These are phyloP conservation scores for Episyrphus balteatus DNA, from an alignment of 1,140 invertebrate species.

Conservation along the genomic window DNA sequence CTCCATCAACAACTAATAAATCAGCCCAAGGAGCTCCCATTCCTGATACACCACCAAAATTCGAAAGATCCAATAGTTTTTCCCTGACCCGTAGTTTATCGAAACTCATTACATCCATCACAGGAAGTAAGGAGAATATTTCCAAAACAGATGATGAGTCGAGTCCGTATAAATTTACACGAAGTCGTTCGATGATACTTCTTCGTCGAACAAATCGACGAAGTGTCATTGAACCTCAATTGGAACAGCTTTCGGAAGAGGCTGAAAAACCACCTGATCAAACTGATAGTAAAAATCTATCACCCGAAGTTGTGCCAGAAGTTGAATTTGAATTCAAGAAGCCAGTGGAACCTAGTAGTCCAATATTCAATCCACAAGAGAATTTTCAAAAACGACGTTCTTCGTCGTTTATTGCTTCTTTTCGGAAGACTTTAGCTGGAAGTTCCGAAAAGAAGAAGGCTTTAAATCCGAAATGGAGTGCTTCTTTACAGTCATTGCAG, in stretches of 20 bases:
- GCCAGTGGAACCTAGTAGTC: conserved; percentile 5
- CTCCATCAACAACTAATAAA: too few species aligned
- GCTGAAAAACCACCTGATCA: conserved; percentile 22
- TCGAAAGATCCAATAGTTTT: conserved; percentile 32
- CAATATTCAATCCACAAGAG: conserved; percentile 14
- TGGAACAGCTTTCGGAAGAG: conserved; percentile 33
- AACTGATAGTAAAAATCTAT: neutral
- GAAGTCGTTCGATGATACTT: conserved; percentile 33
- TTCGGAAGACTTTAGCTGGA: conserved; percentile 19
- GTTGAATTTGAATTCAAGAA: conserved; percentile 1
- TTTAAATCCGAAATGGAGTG: conserved; percentile 34
- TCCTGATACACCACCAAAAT: conserved; percentile 15
- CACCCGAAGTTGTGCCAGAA: neutral
- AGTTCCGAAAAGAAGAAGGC: conserved; percentile 26
- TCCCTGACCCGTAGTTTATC: conserved; percentile 23
- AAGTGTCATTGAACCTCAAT: conserved; percentile 29
- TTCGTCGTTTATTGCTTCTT: conserved; percentile 25
- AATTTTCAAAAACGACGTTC: conserved; percentile 31
- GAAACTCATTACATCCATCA: conserved; percentile 27
- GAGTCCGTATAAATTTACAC: conserved; percentile 25
- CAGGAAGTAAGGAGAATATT: conserved; percentile 29
- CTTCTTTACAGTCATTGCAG: conserved; percentile 32
- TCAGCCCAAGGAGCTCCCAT: too few species aligned
- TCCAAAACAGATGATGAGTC: conserved; percentile 11
- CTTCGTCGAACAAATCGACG: conserved; percentile 25